Evolutionary conservation across 2,113 vertebrate species (phyloP).

Genomic region (Passer montanus): DNA sequence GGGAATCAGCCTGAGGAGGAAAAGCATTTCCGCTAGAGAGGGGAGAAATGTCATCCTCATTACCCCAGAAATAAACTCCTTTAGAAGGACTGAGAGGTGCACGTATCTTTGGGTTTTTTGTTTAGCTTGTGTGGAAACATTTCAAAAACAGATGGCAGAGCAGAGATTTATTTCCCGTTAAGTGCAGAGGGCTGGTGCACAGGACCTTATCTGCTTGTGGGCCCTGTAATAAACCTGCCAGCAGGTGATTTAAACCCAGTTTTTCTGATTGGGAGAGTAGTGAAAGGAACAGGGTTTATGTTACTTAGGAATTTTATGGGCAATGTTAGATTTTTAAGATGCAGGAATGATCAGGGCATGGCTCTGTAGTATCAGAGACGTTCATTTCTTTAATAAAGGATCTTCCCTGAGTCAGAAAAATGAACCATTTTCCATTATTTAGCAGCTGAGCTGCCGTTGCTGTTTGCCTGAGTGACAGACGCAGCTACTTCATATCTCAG

Average conservation of each 20-base stretch:
- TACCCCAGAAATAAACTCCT: background rate
- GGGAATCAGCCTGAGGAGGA: background rate
- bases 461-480: background rate
- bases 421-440: constrained; percentile 1
- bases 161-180: constrained; percentile 29
- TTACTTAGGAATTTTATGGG: constrained; percentile 46
- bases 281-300: constrained; percentile 1
- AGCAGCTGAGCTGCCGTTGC: background rate
- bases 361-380: background rate
- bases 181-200: constrained; percentile 55
- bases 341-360: constrained; percentile 3
- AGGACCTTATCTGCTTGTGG: constrained; percentile 60
- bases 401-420: background rate
- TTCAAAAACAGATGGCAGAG: constrained; percentile 46
- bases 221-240: constrained; percentile 62
- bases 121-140: constrained; percentile 2
- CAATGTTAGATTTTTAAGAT: constrained; percentile 8
- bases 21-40: background rate
- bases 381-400: background rate
- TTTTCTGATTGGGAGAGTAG: constrained; percentile 41
- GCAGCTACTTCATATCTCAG: background rate
- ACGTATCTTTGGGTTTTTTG: background rate
- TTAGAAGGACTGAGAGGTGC: background rate
- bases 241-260: constrained; percentile 57
- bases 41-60: background rate